phyloP scores from a whole-genome alignment of 2,113 vertebrate genomes.

The Eretmochelys imbricata region DNA sequence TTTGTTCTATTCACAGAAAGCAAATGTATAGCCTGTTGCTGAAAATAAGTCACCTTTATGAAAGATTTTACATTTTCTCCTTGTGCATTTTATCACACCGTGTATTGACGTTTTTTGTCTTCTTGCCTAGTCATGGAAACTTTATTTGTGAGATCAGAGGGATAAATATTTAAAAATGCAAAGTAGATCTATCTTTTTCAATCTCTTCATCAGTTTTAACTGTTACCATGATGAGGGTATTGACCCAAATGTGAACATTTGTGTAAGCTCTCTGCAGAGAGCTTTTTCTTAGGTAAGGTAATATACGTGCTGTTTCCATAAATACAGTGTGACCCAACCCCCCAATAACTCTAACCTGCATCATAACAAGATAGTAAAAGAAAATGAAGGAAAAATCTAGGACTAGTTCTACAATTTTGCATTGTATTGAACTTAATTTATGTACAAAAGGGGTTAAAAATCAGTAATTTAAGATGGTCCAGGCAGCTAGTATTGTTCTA shows the following conservation, averaged over 20 bases:
- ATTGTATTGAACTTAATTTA: background rate
- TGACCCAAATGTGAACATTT: background rate
- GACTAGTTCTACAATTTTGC: background rate
- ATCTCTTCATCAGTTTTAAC: background rate
- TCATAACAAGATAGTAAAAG: background rate
- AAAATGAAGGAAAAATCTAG: background rate
- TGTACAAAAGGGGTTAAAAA: background rate
- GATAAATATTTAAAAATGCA: background rate
- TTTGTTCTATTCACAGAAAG: background rate
- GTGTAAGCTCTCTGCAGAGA: background rate
- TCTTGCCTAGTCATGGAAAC: background rate
- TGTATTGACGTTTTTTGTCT: background rate
- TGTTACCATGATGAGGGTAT: background rate
- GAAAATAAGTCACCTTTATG: background rate
- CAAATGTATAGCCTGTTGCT: background rate
- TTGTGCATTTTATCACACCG: background rate
- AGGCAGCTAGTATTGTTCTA: background rate
- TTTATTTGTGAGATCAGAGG: background rate
- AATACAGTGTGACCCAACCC: background rate
- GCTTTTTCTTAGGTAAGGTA: background rate
- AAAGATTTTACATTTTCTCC: background rate
- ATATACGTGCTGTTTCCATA: background rate
- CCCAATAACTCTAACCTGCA: background rate
- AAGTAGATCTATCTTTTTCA: background rate
- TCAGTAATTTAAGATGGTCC: background rate